Evolutionary conservation across 2,113 vertebrate species (phyloP).

Genomic region (Trogon melanurus): DNA sequence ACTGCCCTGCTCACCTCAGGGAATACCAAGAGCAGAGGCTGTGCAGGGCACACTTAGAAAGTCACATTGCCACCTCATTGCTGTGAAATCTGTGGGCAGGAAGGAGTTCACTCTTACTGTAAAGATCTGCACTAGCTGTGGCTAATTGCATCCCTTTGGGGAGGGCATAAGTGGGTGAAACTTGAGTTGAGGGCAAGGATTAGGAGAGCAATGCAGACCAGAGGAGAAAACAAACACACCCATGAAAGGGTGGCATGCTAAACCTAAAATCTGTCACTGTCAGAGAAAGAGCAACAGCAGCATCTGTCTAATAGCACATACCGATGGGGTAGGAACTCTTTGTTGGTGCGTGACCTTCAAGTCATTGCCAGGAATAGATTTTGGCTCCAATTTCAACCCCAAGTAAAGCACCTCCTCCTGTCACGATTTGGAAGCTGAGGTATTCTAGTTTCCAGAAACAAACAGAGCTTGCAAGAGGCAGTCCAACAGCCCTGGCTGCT

Average conservation of each 20-base stretch:
- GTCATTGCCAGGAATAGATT: slow-evolving; percentile 64
- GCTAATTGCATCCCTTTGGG: neutral
- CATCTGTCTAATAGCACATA: slow-evolving; percentile 60
- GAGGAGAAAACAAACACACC: slow-evolving; percentile 57
- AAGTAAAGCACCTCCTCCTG: slow-evolving; percentile 60
- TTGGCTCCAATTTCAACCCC: slow-evolving; percentile 60
- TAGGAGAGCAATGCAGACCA: slow-evolving; percentile 29
- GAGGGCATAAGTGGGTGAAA: slow-evolving; percentile 10
- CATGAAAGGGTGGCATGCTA: slow-evolving; percentile 25
- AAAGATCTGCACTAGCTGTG: neutral
- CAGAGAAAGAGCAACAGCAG: slow-evolving; percentile 61
- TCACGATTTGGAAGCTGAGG: slow-evolving; percentile 49
- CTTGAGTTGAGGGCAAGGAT: slow-evolving; percentile 13
- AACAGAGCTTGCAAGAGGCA: neutral
- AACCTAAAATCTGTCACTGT: slow-evolving; percentile 59
- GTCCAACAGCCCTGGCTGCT: neutral
- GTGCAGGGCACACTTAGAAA: neutral
- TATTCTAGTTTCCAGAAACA: slow-evolving; percentile 63
- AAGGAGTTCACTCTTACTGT: slow-evolving; percentile 14
- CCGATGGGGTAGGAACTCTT: slow-evolving; percentile 34
- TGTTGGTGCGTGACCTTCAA: slow-evolving; percentile 65
- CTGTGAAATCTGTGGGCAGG: neutral
- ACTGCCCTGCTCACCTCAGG: neutral
- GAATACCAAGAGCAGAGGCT: neutral
- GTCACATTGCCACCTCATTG: neutral